A percentile compares a stretch with the other conserved stretches of the same genome.
phyloP scores from a whole-genome alignment of 2,888 invertebrate genomes.

The Tenodera sinensis region DNA sequence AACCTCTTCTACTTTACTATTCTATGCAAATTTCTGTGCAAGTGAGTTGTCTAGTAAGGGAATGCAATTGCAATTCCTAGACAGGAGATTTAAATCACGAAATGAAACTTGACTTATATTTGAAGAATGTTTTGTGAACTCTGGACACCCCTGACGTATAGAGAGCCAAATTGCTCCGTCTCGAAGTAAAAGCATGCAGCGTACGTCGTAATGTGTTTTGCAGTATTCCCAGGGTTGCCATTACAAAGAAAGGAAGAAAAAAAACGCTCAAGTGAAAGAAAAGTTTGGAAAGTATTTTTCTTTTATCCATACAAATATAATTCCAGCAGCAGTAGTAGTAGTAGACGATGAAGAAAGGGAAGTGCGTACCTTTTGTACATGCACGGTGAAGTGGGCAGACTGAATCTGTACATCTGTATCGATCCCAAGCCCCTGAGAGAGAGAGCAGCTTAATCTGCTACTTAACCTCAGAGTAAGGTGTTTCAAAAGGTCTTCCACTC shows the following conservation, averaged over 20 bases:
- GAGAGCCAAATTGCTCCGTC: not conserved
- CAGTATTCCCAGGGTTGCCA: not conserved
- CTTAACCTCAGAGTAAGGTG: not conserved
- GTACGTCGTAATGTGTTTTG: not conserved
- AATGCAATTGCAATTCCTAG: too few relatives aligned
- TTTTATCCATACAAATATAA: not conserved
- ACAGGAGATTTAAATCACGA: too few relatives aligned
- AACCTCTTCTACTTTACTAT: too few relatives aligned
- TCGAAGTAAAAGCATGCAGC: not conserved
- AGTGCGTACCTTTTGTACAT: not conserved
- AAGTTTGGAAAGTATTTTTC: not conserved
- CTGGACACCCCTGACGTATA: not conserved
- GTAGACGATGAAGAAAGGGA: too few relatives aligned
- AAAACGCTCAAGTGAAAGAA: not conserved
- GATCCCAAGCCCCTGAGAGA: not conserved
- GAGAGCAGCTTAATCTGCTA: not conserved
- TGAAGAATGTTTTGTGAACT: too few relatives aligned
- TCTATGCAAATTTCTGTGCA: too few relatives aligned
- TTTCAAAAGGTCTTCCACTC: not conserved
- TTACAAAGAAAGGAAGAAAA: not conserved
- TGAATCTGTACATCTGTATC: not conserved
- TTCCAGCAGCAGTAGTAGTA: too few relatives aligned
- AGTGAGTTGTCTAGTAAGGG: too few relatives aligned
- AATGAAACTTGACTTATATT: too few relatives aligned
- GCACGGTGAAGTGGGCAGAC: not conserved